phyloP scores from a whole-genome alignment of 2,888 invertebrate species.

The Diabrotica balteata region DNA sequence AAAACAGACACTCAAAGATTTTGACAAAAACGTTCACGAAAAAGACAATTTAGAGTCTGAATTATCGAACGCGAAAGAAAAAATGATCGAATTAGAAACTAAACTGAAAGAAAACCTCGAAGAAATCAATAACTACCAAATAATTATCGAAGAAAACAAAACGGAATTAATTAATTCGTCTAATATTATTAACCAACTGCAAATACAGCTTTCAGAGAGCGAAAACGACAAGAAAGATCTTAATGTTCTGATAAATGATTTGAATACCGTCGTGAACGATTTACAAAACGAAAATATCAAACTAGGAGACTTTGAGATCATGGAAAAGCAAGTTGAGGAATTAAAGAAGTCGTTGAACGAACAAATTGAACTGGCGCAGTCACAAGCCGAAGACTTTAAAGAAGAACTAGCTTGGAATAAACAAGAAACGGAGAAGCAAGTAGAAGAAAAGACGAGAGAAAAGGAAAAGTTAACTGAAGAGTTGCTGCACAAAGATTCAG shows the following conservation, averaged over 20 bases:
- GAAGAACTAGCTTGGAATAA: constrained; percentile 64
- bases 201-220: constrained; percentile 48
- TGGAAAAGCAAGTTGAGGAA: constrained; percentile 65
- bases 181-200: constrained; percentile 48
- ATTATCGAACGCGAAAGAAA: constrained; percentile 41
- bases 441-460: constrained; percentile 62
- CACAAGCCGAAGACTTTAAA: constrained; percentile 65
- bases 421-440: constrained; percentile 39
- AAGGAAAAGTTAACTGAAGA: constrained; percentile 56
- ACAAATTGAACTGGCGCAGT: constrained; percentile 63
- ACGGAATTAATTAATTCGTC: constrained; percentile 52
- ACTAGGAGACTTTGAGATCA: constrained; percentile 59
- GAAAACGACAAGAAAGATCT: constrained; percentile 52
- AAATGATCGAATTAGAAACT: constrained; percentile 47
- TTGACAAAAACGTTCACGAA: constrained; percentile 46
- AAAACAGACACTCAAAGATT: constrained; percentile 45
- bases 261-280: constrained; percentile 62
- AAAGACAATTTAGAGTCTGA: constrained; percentile 48
- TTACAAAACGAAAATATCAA: constrained; percentile 64
- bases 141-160: constrained; percentile 53
- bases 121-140: constrained; percentile 52
- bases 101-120: constrained; percentile 47
- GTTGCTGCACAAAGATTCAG: constrained; percentile 55
- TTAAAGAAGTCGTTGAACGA: constrained; percentile 64
- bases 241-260: constrained; percentile 62